Evolutionary conservation across 2,888 invertebrate species (phyloP).

Genomic region (Tipula unca): DNA sequence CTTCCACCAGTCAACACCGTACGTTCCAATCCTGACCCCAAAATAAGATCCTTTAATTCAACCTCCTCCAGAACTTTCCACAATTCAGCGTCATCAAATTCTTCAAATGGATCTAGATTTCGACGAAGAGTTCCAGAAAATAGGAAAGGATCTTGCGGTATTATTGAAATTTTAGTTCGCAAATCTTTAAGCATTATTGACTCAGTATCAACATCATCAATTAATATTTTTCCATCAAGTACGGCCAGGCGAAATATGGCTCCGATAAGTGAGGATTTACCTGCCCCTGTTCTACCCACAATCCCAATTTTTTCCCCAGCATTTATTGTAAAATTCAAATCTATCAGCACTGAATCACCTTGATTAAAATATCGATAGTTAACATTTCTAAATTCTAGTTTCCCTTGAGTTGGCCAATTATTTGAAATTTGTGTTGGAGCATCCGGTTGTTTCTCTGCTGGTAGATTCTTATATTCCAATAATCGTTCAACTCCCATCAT

Average conservation of each 20-base stretch:
- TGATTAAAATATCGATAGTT: conserved; percentile 65
- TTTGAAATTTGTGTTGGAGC: conserved; percentile 24
- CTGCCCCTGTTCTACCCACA: conserved; percentile 60
- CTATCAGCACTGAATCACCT: conserved; percentile 68
- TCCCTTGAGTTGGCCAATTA: conserved; percentile 46
- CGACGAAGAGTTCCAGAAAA: conserved; percentile 46
- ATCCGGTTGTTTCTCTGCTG: conserved; percentile 41
- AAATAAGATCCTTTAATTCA: conserved; percentile 47
- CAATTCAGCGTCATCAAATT: conserved; percentile 56
- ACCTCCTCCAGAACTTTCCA: conserved; percentile 68
- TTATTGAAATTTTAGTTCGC: conserved; percentile 53
- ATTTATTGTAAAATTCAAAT: conserved; percentile 49
- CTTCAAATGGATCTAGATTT: conserved; percentile 69
- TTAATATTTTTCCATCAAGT: conserved; percentile 54
- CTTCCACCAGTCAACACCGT: conserved; percentile 48
- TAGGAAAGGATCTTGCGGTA: conserved; percentile 48
- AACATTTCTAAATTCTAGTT: conserved; percentile 44
- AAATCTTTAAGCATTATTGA: conserved; percentile 52
- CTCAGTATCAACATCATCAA: conserved; percentile 56
- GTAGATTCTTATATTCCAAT: conserved; percentile 49
- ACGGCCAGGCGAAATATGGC: conserved; percentile 50
- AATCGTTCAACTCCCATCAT: conserved; percentile 65
- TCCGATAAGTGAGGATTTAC: conserved; percentile 62
- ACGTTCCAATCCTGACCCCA: conserved; percentile 46
- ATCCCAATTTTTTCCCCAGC: conserved; percentile 52